phyloP scores from a whole-genome alignment of 2,113 vertebrate genomes.

The Hypocryptadius cinnamomeus region DNA sequence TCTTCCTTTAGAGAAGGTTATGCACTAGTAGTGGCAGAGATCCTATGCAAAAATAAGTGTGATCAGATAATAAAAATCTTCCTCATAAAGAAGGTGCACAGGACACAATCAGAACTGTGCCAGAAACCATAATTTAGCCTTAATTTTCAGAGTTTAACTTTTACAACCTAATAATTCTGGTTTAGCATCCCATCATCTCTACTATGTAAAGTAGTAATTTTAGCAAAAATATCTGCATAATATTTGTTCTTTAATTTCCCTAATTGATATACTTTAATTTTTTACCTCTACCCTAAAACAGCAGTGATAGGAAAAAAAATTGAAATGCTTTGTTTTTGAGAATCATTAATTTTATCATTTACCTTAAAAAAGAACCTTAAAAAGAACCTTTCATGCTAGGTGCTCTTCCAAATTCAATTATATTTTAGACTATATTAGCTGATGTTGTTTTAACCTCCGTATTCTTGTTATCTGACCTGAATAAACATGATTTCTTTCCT shows the following conservation, averaged over 20 bases:
- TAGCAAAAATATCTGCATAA: not conserved
- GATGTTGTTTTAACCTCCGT: not conserved
- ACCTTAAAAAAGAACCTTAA: not conserved
- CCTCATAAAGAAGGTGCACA: not conserved
- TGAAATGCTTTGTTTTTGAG: not conserved
- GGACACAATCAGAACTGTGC: not conserved
- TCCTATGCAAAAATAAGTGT: not conserved
- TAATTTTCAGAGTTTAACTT: not conserved
- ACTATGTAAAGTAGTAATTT: not conserved
- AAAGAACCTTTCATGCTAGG: not conserved
- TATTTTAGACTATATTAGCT: not conserved
- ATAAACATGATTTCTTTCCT: not conserved
- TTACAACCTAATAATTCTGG: not conserved
- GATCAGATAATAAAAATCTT: not conserved
- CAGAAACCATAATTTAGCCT: not conserved
- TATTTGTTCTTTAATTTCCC: not conserved
- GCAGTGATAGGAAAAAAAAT: not conserved
- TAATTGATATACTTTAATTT: not conserved
- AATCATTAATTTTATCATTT: not conserved
- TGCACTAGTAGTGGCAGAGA: not conserved
- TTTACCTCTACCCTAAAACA: not conserved
- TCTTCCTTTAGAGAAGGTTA: not conserved
- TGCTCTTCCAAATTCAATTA: not conserved
- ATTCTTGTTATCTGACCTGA: not conserved
- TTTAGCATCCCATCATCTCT: not conserved